phyloP scores from a whole-genome alignment of 2,113 vertebrate genomes.

The Leuciscus idus region DNA sequence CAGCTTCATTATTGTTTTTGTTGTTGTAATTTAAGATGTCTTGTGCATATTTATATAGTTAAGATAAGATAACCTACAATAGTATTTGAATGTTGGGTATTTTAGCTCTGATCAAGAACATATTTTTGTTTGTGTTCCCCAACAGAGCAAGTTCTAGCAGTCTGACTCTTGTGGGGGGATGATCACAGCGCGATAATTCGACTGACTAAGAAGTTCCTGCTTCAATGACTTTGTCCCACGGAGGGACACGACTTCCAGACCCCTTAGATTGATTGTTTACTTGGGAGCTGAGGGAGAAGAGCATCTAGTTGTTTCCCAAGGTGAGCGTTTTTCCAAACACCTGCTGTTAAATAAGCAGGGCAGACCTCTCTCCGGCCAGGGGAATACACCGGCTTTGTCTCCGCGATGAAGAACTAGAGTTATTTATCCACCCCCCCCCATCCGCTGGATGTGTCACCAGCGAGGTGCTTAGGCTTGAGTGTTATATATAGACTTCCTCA shows the following conservation, averaged over 20 bases:
- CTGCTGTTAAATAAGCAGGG: conserved; percentile 62
- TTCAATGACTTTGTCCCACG: conserved; percentile 59
- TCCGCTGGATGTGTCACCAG: conserved; percentile 55
- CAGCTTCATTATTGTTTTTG: conserved; percentile 29
- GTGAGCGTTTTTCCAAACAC: conserved; percentile 62
- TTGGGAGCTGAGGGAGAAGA: conserved; percentile 50
- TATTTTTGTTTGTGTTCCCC: conserved; percentile 24
- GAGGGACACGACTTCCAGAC: conserved; percentile 53
- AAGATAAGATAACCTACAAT: not conserved
- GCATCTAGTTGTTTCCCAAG: conserved; percentile 62
- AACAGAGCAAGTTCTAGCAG: conserved; percentile 16
- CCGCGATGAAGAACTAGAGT: conserved; percentile 61
- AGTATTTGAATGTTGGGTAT: not conserved
- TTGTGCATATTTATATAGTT: conserved; percentile 2
- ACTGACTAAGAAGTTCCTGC: conserved; percentile 57
- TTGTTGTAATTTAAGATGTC: conserved; percentile 23
- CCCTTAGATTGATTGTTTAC: conserved; percentile 61
- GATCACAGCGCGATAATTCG: conserved; percentile 59
- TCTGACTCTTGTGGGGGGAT: conserved; percentile 49
- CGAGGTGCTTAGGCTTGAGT: conserved; percentile 59
- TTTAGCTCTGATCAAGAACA: not conserved
- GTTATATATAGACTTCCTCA: conserved; percentile 67
- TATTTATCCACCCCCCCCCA: conserved; percentile 63
- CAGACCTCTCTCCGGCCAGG: conserved; percentile 59
- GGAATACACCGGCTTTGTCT: conserved; percentile 60